Evolutionary conservation across 2,113 vertebrate genomes (phyloP), one percentile per base, ranked within the genome.

Genomic region (Lipophrys pholis): DNA sequence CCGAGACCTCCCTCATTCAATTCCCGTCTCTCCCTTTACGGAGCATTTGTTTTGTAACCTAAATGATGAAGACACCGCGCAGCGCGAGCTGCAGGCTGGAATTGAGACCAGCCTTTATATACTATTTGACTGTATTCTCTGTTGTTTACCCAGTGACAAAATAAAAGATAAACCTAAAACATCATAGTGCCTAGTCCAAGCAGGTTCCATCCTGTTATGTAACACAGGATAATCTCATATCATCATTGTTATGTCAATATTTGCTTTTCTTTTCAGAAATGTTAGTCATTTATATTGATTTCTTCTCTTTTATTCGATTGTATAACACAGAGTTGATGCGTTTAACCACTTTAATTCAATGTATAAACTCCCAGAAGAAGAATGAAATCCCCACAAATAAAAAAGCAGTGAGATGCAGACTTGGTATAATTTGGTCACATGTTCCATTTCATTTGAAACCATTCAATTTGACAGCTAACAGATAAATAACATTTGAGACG

Each of bases 1-100:
- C 39, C 11, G 73, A 69, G 55, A 49, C 60, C 75, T 51, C 45
- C 42, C 7, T n/a, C 6, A 39, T 49, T 40, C 55, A 72, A 2
- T 50, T 38, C 38, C 9, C 14, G 46, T 30, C n/a, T 61, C 8
- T 65, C 3, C 21, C 36, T 61, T 65, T 17, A 35, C 6, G 6
- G 36, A 40, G 36, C 7, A 11, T 61, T 60, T 49, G 45, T 45
- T 67, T 53, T 11, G n/a, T 42, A 51, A 45, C 16, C 36, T 17
- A 11, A 58, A 54, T n/a, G 42, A 21, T 51, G 61, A 11, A 54
- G n/a, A 64, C 21, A 53, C 50, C 14, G 48, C 39, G 49, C 17
- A 64, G n/a, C 4, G 15, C 16, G 10, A 11, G 7, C 21, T 51
- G 16, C n/a, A n/a, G 15, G 16, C 66, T 11, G 41, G 39, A 59